phyloP scores from a whole-genome alignment of 2,888 invertebrate species.

The Pammene aurita region DNA sequence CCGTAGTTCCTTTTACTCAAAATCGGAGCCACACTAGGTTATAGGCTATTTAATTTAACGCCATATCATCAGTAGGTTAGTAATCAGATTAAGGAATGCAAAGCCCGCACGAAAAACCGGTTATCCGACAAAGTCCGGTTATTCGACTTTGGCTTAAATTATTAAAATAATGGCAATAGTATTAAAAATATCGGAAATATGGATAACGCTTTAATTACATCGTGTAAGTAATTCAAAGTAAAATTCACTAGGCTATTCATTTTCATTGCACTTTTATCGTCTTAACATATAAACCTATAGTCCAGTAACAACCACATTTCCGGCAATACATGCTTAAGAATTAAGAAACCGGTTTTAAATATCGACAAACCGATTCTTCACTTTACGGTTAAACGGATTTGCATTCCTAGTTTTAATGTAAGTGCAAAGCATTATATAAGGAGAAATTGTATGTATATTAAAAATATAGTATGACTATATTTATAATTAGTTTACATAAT shows the following conservation, averaged over 20 bases:
- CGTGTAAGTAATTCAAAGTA: neutral
- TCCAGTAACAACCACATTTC: neutral
- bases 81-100: slow-evolving; percentile 25
- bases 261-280: neutral
- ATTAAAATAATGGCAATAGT: neutral
- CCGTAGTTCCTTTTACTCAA: slow-evolving; percentile 39
- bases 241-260: slow-evolving; percentile 1
- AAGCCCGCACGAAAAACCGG: slow-evolving; percentile 1
- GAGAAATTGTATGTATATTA: slow-evolving; percentile 38
- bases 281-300: neutral
- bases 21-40: slow-evolving; percentile 33
- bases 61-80: slow-evolving; percentile 38
- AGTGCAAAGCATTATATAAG: slow-evolving; percentile 39
- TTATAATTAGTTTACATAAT: slow-evolving; percentile 35
- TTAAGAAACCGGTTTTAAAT: neutral
- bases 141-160: neutral
- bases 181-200: neutral
- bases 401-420: slow-evolving; percentile 32
- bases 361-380: neutral
- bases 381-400: slow-evolving; percentile 7
- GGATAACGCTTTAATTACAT: neutral
- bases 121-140: neutral
- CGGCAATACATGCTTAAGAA: neutral
- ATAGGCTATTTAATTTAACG: slow-evolving; percentile 30
- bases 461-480: slow-evolving; percentile 41